Percentiles rank a stretch among this genome's conserved stretches.
Conservation (phyloP, 2,888 invertebrate genomes). For the Scaptodrosophila latifasciaeformis region DNA sequence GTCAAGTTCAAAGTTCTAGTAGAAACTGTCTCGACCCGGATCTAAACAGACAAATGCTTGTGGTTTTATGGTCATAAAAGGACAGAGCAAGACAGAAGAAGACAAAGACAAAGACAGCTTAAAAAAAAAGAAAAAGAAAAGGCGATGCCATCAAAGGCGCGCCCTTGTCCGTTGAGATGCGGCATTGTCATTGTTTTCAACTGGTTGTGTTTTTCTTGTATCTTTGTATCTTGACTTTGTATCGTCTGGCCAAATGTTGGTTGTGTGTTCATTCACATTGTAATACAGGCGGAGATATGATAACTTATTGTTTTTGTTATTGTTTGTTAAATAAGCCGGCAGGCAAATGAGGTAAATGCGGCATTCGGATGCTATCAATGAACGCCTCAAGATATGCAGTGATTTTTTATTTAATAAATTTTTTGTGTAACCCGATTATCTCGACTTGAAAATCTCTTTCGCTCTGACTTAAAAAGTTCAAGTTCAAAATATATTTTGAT, state of each 20-base stretch:
- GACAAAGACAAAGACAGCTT: conserved; percentile 14
- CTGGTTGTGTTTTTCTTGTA: conserved; percentile 13
- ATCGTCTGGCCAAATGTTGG: conserved; percentile 18
- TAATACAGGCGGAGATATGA: neutral
- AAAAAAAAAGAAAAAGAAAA: no score
- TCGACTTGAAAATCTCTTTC: conserved; percentile 9
- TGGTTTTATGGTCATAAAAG: neutral
- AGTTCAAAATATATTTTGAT: conserved; percentile 40
- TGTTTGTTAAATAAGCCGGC: conserved; percentile 17
- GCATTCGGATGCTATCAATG: neutral
- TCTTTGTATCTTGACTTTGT: conserved; percentile 26
- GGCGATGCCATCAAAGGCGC: conserved; percentile 43
- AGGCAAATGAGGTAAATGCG: neutral
- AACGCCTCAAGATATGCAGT: conserved; percentile 56
- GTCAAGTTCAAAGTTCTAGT: conserved; percentile 27
- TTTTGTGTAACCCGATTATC: conserved; percentile 13
- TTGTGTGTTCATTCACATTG: conserved; percentile 9
- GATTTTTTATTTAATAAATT: conserved; percentile 25
- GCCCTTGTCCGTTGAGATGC: conserved; percentile 38
- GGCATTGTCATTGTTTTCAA: conserved; percentile 7
- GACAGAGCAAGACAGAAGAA: neutral
- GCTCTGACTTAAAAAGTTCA: conserved; percentile 34
- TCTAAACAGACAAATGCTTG: neutral
- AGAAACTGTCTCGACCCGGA: conserved; percentile 1
- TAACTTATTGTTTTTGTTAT: conserved; percentile 27